Conservation (phyloP, 2,113 vertebrate genomes). For the Tragelaphus strepsiceros region DNA sequence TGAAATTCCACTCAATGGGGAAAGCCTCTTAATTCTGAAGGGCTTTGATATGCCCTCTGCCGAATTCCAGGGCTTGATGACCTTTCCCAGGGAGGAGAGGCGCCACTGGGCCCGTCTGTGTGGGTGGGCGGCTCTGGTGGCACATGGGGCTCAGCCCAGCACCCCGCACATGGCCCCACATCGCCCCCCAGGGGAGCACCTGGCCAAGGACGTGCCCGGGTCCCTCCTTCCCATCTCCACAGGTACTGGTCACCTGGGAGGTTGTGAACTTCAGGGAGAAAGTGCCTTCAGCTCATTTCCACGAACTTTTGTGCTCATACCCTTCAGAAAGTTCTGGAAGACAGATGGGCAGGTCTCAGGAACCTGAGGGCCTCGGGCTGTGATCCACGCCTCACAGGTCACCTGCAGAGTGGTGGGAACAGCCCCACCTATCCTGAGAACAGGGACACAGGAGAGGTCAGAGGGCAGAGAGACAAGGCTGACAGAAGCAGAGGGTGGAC, state of each 20-base stretch:
- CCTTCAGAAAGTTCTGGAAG: neutral
- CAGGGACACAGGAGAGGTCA: neutral
- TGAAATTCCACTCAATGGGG: conserved; percentile 80
- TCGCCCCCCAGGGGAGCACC: neutral
- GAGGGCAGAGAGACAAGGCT: neutral
- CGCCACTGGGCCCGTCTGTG: neutral
- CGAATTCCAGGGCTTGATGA: conserved; percentile 45
- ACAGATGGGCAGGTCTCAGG: neutral
- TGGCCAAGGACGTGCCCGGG: neutral
- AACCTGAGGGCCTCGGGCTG: neutral
- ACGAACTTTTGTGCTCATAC: neutral
- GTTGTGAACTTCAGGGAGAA: neutral
- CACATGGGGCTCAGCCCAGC: neutral
- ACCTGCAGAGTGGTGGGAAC: neutral
- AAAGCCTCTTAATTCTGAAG: conserved; percentile 71
- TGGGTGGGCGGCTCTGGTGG: neutral
- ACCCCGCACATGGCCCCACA: accelerated
- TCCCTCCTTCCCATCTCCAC: neutral
- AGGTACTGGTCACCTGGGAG: neutral
- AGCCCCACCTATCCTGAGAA: neutral
- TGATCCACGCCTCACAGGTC: neutral
- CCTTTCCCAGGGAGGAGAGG: conserved; percentile 63
- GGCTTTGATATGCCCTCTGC: conserved; percentile 72
- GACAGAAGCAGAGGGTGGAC: neutral
- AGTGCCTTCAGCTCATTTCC: neutral